phyloP scores from a whole-genome alignment of 2,888 invertebrate species.

The Polyommatus icarus region DNA sequence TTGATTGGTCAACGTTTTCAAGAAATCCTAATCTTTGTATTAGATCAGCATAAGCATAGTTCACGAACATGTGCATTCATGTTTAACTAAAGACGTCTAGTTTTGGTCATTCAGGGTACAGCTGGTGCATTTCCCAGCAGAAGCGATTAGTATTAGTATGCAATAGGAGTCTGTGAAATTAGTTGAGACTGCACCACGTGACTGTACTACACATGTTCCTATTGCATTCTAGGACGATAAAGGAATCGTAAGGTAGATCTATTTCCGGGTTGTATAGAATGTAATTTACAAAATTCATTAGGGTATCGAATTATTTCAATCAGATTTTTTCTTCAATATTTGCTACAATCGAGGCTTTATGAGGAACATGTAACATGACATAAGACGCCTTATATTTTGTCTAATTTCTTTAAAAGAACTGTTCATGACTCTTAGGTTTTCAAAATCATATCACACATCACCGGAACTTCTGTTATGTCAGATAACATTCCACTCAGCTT shows the following conservation, averaged over 20 bases:
- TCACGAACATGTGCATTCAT: not conserved
- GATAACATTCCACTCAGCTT: not conserved
- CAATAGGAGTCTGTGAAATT: conserved; percentile 25
- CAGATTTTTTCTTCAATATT: too few species aligned
- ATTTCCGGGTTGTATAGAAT: not conserved
- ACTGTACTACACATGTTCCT: conserved; percentile 17
- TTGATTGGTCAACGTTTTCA: not conserved
- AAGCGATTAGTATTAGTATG: conserved; percentile 25
- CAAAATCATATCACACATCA: not conserved
- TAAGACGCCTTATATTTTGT: not conserved
- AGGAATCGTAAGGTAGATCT: not conserved
- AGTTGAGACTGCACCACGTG: conserved; percentile 29
- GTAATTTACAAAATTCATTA: not conserved
- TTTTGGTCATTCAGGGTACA: conserved; percentile 13
- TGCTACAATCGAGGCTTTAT: too few species aligned
- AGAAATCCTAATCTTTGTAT: not conserved
- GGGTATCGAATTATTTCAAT: not conserved
- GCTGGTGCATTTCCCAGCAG: conserved; percentile 16
- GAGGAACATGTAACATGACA: not conserved
- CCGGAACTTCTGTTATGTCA: not conserved
- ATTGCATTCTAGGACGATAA: conserved; percentile 11
- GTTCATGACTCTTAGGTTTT: not conserved
- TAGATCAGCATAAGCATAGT: not conserved
- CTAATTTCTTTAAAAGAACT: not conserved
- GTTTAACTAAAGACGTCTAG: not conserved